A percentile compares a stretch with the other conserved stretches of the same genome.
Evolutionary conservation across 2,797 vertebrate genomes (phyloP).

Genomic region (Loris lydekkerianus): DNA sequence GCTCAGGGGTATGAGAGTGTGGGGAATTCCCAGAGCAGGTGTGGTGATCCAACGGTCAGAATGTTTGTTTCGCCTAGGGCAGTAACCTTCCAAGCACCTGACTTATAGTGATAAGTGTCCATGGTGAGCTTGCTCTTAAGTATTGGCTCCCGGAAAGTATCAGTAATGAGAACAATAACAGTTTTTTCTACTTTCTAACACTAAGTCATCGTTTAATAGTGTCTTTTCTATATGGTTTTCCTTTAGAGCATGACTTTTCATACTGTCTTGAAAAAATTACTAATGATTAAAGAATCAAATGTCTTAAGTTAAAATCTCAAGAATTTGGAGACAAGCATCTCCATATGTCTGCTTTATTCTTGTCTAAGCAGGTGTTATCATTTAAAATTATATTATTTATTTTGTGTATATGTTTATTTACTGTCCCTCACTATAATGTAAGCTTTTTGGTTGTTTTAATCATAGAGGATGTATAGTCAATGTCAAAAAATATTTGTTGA

Average conservation of each 20-base stretch:
- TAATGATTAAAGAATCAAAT: background rate
- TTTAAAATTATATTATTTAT: background rate
- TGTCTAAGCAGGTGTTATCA: background rate
- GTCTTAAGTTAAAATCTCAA: conserved; percentile 3
- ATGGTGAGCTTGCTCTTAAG: too few species aligned
- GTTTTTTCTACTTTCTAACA: background rate
- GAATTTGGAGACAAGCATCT: background rate
- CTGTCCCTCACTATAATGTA: background rate
- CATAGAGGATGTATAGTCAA: background rate
- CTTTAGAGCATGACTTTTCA: background rate
- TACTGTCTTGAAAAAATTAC: background rate
- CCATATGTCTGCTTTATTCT: background rate
- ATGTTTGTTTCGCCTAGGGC: too few species aligned
- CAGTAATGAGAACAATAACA: conserved; percentile 2
- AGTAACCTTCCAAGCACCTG: too few species aligned
- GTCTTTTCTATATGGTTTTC: conserved; percentile 24
- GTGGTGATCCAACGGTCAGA: too few species aligned
- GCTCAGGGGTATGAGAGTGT: too few species aligned
- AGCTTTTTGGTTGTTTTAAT: background rate
- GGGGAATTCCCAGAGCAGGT: too few species aligned
- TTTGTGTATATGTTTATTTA: background rate
- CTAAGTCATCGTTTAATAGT: conserved; percentile 46
- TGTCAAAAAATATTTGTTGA: background rate
- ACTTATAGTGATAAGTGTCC: too few species aligned
- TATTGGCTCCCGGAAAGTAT: background rate